Base-by-base conservation (phyloP, 92 coral and sea anemone species). In the Phymanthus crucifer region DNA sequence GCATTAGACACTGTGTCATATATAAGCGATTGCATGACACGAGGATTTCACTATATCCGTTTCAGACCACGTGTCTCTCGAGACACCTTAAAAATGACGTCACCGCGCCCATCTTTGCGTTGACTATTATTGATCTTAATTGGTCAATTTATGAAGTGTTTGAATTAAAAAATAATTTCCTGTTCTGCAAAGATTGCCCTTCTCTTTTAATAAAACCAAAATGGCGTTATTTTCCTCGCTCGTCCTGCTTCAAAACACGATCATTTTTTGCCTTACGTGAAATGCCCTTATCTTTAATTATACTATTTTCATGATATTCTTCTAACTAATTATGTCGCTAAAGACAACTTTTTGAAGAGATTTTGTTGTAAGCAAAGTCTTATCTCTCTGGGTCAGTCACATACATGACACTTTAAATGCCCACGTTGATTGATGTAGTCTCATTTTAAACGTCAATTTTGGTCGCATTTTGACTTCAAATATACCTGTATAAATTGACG, bases 321-420 rank as follows among this genome's bases (percentile, higher is more conserved):
- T 3, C n/a, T 21, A 54, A 2, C 11, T 1, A 54, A 54, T 54
- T 54, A 54, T 1, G 24, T 54, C 6, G 26, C 64, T 54, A 54
- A 21, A 54, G 31, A 54, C 31, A 54, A n/a, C 31, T 54, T 54
- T 24, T 43, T 43, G 4, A 54, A 21, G 24, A 54, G 64, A 23
- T 24, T 54, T 54, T 6, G 27, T 54, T 54, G 64, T 54, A 54
- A 54, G 10, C 2, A 54, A 54, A 21, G 4, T 14, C 64, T 54
- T 54, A 54, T 54, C 64, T 54, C 64, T 54, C 8, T 54, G 64
- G 64, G 64, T 54, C 64, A 54, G 64, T 54, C 64, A 8, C 10
- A 21, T 54, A 54, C 27, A 54, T 11, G 64, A 54, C 64, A 21
- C 6, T 5, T 54, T 54, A 21, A 54, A 54, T 21, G 64, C n/a